phyloP scores from a whole-genome alignment of 2,113 vertebrate genomes.

The Crotophaga sulcirostris region DNA sequence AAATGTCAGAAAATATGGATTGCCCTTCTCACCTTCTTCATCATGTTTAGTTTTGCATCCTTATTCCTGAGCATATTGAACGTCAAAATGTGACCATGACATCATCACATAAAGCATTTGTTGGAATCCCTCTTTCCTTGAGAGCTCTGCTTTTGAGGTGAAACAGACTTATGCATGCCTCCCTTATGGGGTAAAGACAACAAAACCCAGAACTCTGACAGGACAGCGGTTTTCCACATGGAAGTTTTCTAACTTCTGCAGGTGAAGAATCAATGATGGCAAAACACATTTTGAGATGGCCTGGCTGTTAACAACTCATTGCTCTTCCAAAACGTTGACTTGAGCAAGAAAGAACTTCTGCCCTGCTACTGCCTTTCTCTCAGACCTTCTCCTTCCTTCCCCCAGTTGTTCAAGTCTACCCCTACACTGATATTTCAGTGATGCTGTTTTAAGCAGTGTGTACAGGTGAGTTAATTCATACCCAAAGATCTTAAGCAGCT shows the following conservation, averaged over 20 bases:
- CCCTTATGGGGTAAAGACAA: neutral
- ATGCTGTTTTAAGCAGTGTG: neutral
- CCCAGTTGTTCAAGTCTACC: neutral
- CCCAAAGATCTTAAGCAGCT: neutral
- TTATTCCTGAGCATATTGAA: neutral
- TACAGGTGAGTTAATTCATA: slow-evolving; percentile 2
- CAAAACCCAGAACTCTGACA: neutral
- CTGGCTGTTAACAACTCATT: neutral
- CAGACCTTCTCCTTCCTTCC: neutral
- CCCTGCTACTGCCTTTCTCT: neutral
- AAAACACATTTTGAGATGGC: neutral
- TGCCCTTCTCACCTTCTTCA: neutral
- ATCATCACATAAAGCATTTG: neutral
- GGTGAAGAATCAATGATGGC: neutral
- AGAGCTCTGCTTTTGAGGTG: neutral
- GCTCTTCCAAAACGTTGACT: neutral
- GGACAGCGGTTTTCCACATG: neutral
- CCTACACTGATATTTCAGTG: neutral
- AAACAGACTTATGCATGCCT: neutral
- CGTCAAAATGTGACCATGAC: neutral
- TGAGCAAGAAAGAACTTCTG: neutral
- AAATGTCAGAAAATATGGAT: neutral
- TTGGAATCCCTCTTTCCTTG: neutral
- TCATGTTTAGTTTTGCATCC: neutral
- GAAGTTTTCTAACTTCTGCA: neutral